Percentiles rank a stretch among this genome's conserved stretches.
These are phyloP conservation scores for Wiebesia pumilae DNA, from an alignment of 1,140 invertebrate species.

Conservation along the genomic window DNA sequence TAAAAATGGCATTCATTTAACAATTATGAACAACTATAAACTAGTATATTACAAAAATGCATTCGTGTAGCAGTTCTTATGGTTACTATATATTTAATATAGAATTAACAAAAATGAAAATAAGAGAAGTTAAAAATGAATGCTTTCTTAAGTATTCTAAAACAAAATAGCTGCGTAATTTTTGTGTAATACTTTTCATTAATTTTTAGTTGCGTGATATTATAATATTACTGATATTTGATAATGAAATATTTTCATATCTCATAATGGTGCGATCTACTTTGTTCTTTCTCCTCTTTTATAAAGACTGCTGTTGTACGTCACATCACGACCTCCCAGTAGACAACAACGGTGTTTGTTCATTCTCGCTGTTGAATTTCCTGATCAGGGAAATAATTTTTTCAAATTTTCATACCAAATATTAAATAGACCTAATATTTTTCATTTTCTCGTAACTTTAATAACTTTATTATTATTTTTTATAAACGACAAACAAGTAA, in stretches of 20 bases:
- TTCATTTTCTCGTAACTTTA: background rate
- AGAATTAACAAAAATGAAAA: too few relatives aligned
- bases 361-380: conserved; percentile 69
- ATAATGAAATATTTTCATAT: background rate
- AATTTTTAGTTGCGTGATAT: background rate
- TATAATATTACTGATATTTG: background rate
- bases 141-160: too few relatives aligned
- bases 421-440: too few relatives aligned
- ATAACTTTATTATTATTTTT: background rate
- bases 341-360: conserved; percentile 60
- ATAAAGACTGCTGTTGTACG: conserved; percentile 39
- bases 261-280: background rate
- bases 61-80: too few relatives aligned
- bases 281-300: conserved; percentile 45
- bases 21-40: too few relatives aligned
- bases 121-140: too few relatives aligned
- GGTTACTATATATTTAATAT: too few relatives aligned
- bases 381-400: conserved; percentile 67
- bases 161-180: background rate
- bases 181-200: background rate
- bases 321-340: conserved; percentile 37
- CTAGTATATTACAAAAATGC: too few relatives aligned
- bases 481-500: too few relatives aligned
- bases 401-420: too few relatives aligned
- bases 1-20: too few relatives aligned